Conservation (phyloP, 2,113 vertebrate species). For the Oryctolagus cuniculus region DNA sequence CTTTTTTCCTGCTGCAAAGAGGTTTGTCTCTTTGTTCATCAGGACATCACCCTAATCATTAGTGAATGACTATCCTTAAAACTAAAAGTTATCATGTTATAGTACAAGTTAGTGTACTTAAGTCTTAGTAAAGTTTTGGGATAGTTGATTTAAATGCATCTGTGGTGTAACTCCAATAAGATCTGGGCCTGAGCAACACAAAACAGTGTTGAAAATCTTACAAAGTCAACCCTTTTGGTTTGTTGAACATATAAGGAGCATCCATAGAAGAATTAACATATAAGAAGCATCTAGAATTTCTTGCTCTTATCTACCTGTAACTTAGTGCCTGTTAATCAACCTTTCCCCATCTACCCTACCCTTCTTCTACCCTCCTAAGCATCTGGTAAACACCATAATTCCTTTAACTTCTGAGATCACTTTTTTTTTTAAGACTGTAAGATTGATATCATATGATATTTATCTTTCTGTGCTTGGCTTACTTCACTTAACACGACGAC, state of each 20-base stretch:
- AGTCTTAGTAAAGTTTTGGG: not conserved
- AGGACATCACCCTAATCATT: constrained; percentile 19
- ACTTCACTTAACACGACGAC: too few relatives aligned
- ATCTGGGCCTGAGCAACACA: not conserved
- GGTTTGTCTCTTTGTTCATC: not conserved
- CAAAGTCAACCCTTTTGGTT: constrained; percentile 34
- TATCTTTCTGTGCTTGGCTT: too few relatives aligned
- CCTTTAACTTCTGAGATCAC: too few relatives aligned
- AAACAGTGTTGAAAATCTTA: constrained; percentile 21
- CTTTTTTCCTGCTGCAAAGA: not conserved
- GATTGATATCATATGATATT: too few relatives aligned
- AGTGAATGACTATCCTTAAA: constrained; percentile 5
- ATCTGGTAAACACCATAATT: too few relatives aligned
- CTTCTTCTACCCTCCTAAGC: too few relatives aligned
- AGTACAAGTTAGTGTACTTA: not conserved
- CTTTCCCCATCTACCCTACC: too few relatives aligned
- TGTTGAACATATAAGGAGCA: not conserved
- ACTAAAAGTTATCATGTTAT: constrained; percentile 23
- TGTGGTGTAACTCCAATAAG: not conserved
- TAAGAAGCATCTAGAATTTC: not conserved
- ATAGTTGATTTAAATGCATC: not conserved
- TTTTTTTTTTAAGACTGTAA: too few relatives aligned
- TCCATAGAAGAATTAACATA: not conserved
- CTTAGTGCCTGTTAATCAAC: too few relatives aligned
- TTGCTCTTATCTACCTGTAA: too few relatives aligned